Base-by-base conservation (phyloP, 2,113 vertebrate species). In the Mohoua ochrocephala region DNA sequence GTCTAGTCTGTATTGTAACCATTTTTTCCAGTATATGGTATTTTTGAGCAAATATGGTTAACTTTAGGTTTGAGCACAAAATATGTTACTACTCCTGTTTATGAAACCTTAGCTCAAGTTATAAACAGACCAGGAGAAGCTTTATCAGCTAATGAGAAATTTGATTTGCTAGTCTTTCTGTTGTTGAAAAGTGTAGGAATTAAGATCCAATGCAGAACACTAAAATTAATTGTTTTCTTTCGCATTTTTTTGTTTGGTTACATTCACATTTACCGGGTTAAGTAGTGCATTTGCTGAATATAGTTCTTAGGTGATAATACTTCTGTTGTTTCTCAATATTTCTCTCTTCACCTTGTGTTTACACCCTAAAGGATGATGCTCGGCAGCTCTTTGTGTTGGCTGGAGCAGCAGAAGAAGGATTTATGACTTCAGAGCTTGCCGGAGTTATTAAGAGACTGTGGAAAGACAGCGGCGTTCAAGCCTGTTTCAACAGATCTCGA, bases 371-470 rank as follows among this genome's bases (percentile, higher is more conserved):
- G 99, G 99, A 99, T 89, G 99, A 99, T 81, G 99, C 99, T 11
- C 98, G 99, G 70, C 99, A 99, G 92, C 99, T 99, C 94, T 99
- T 99, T 79, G 99, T 99, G 81, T 98, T 99, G 88, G 99, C 99
- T 53, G 99, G 99, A 93, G 99, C 99, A 11, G 99, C 99, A 18
- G 99, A 99, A 87, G 99, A 99, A 97, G 99, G 99, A 73, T 99
- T 99, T 97, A 99, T 99, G 99, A 99, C 99, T 9, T 96, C 98
- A 37, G 99, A 99, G 95, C 98, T 99, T 92, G 99, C 99, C 9
- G 99, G 99, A 28, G 99, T 99, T 96, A 99, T 99, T 91, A 99
- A 99, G 97, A 98, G 99, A 49, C 97, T 99, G 71, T 99, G 99
- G 99, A 99, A 98, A 97, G 99, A 99, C 80, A 98, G 97, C 14